Conservation (phyloP, 2,888 invertebrate genomes). For the Pollenia griseotomentosa region DNA sequence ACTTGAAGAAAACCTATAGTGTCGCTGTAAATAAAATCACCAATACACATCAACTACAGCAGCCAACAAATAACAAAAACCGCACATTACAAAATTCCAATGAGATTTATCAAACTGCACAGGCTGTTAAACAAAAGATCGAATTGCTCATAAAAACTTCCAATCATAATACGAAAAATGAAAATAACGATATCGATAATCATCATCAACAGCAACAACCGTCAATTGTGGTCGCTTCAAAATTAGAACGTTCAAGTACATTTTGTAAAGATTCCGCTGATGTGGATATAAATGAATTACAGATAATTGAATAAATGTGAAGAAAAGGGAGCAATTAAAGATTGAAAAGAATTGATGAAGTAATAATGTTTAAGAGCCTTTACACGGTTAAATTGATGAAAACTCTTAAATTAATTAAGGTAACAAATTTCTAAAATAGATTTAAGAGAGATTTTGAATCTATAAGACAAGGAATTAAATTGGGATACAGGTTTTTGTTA, state of each 20-base stretch:
- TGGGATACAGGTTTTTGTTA: too few species aligned
- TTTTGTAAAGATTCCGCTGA: slow-evolving; percentile 84
- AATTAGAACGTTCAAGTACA: slow-evolving; percentile 84
- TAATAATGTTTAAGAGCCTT: slow-evolving; percentile 33
- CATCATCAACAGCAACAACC: slow-evolving; percentile 57
- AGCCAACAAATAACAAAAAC: slow-evolving; percentile 62
- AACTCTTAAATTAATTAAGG: slow-evolving; percentile 70
- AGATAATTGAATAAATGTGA: slow-evolving; percentile 82
- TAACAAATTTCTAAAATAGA: slow-evolving; percentile 16
- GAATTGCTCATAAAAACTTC: slow-evolving; percentile 80
- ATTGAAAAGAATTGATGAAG: slow-evolving; percentile 23
- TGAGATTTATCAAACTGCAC: slow-evolving; percentile 78
- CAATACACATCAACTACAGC: slow-evolving; percentile 47
- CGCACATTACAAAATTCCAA: slow-evolving; percentile 73
- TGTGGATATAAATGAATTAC: slow-evolving; percentile 81
- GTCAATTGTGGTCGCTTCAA: slow-evolving; percentile 77
- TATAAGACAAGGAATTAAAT: too few species aligned
- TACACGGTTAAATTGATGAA: slow-evolving; percentile 33
- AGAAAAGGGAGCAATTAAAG: slow-evolving; percentile 1
- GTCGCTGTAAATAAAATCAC: slow-evolving; percentile 50
- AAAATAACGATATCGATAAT: slow-evolving; percentile 59
- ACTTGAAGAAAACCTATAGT: slow-evolving; percentile 78
- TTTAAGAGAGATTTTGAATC: background rate
- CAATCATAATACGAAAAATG: slow-evolving; percentile 58
- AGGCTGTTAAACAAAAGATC: slow-evolving; percentile 81